These are phyloP conservation scores for Pasiphila rectangulata DNA, from an alignment of 2,888 invertebrate genomes.

Conservation along the genomic window DNA sequence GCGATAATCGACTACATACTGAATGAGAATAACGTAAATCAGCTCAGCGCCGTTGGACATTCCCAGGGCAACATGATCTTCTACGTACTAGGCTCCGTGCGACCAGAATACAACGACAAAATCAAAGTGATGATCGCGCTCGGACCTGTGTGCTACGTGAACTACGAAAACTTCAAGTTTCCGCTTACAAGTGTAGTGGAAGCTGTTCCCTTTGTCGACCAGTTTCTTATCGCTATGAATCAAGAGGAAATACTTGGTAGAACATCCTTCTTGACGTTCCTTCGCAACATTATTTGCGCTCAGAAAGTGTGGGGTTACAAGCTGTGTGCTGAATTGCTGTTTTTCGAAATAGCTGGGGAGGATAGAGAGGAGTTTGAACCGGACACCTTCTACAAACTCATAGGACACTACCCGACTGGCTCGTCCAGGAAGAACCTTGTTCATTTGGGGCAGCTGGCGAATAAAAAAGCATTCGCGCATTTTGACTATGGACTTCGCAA, in stretches of 20 bases:
- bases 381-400: constrained; percentile 48
- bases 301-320: constrained; percentile 16
- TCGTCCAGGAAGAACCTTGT: constrained; percentile 38
- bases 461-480: constrained; percentile 8
- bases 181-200: constrained; percentile 15
- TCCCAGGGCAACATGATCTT: constrained; percentile 82
- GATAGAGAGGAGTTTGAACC: constrained; percentile 75
- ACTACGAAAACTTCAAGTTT: constrained; percentile 21
- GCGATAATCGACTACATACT: constrained; percentile 70
- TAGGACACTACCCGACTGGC: constrained; percentile 42
- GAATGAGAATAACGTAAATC: constrained; percentile 61
- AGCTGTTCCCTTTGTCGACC: constrained; percentile 9
- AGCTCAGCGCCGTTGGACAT: constrained; percentile 84
- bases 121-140: constrained; percentile 72
- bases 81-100: constrained; percentile 70
- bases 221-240: constrained; percentile 7
- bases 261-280: constrained; percentile 4
- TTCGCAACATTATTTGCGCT: constrained; percentile 16
- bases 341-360: constrained; percentile 56
- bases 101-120: constrained; percentile 79
- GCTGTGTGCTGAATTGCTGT: constrained; percentile 20
- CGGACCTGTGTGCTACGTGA: constrained; percentile 77
- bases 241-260: constrained; percentile 21
- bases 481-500: constrained; percentile 22
- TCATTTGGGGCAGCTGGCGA: constrained; percentile 36